These are phyloP conservation scores for Drosophila subsilvestris DNA, from an alignment of 2,888 invertebrate genomes.

Conservation along the genomic window DNA sequence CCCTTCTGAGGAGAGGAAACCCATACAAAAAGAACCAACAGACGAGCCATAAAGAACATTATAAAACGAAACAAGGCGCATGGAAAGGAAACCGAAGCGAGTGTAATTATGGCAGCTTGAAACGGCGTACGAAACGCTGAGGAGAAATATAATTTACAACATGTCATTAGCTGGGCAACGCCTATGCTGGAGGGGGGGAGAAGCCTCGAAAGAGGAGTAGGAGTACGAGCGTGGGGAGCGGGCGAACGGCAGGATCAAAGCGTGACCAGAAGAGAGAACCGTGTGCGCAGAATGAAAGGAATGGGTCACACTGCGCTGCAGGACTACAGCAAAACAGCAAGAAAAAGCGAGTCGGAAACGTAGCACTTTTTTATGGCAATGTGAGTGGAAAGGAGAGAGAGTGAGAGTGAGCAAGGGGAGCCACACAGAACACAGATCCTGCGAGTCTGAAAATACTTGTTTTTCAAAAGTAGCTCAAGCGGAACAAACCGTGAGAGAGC, in stretches of 20 bases:
- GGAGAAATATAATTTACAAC: constrained; percentile 71
- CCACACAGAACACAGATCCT: constrained; percentile 58
- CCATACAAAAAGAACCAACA: constrained; percentile 22
- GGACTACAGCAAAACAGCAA: constrained; percentile 32
- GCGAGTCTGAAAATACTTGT: constrained; percentile 67
- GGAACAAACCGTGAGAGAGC: constrained; percentile 37
- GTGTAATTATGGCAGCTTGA: constrained; percentile 60
- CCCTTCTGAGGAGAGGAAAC: constrained; percentile 6
- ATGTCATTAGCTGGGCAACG: constrained; percentile 78
- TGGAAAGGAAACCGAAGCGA: constrained; percentile 20
- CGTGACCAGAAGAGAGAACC: constrained; percentile 57
- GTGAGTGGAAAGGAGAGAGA: background rate
- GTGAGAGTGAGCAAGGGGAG: constrained; percentile 40
- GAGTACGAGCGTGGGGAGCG: constrained; percentile 42
- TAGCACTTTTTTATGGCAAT: constrained; percentile 41
- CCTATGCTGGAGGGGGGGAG: constrained; percentile 47
- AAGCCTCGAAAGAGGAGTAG: constrained; percentile 2
- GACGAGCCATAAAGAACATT: constrained; percentile 6
- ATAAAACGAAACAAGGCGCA: constrained; percentile 18
- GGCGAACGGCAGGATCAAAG: constrained; percentile 75
- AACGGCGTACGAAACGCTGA: constrained; percentile 31
- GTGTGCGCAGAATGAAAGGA: constrained; percentile 14
- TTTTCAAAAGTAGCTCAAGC: constrained; percentile 63
- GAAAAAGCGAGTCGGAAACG: constrained; percentile 35
- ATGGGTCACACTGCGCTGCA: constrained; percentile 44